Evolutionary conservation across 35 echinoderm and acorn worm genomes (phyloP), one percentile per base, ranked within the genome.

Genomic region (Diadema setosum): DNA sequence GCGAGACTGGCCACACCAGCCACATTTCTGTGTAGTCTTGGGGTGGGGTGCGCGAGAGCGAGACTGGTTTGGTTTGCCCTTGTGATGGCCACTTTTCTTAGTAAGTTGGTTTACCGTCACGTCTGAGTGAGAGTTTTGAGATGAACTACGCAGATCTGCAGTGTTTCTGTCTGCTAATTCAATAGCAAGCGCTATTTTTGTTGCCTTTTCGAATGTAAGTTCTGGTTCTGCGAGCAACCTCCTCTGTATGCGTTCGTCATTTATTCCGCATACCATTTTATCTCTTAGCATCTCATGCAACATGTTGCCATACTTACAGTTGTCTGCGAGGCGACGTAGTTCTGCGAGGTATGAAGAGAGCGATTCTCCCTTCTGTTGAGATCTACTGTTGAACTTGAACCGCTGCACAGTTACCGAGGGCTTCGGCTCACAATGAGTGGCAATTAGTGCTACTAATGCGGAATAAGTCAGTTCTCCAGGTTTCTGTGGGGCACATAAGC

Each of bases 281-380:
- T 89, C 86, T 59, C 73, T 5, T 33, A 81, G 58, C 73, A 81
- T 89, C 23, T 81, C 86, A 20, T 89, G 45, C 26, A 89, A 45
- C 1, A 27, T 89, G 25, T 14, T 36, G 3, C 86, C 86, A 39
- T 81, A 88, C 8, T 88, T 48, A 35, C 70, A 89, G 41, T 50
- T 25, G 15, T 89, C 73, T 17, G 86, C 86, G 33, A 81, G 78
- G 3, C 45, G 2, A 20, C 73, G 35, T 45, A 89, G 26, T 35
- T 89, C 45, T 20, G 73, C 86, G 15, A 89, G 64, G 78, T 5
- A 87, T 27, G 25, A n/a, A 29, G 67, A 15, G 43, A 87, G 39
- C 3, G 57, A 11, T 50, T 65, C 81, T 29, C 42, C 42, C 21
- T 4, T 14, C 8, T 31, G 23, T 86, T 86, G 84, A 27, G 21